A percentile compares a stretch with the other conserved stretches of the same genome.
Conservation (phyloP, 64 coral and sea anemone species). For the Montipora cactus region DNA sequence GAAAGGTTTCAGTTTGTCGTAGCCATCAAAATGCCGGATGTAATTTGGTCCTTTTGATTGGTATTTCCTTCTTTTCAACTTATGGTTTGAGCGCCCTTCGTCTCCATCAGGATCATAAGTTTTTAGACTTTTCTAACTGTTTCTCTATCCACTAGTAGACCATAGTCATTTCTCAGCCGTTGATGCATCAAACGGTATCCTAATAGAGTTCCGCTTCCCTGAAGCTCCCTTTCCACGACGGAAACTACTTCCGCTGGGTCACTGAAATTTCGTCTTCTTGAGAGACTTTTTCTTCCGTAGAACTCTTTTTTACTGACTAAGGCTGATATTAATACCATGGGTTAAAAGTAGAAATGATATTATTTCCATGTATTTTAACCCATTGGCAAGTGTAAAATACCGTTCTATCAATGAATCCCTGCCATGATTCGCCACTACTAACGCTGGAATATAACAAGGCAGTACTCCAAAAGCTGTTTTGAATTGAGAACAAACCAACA, state of each 20-base stretch:
- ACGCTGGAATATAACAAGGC: not conserved
- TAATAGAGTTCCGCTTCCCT: not conserved
- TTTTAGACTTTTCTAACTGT: not conserved
- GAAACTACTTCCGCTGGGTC: not conserved
- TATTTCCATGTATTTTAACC: not conserved
- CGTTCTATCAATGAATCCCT: not conserved
- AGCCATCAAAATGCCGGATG: no score
- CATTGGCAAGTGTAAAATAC: not conserved
- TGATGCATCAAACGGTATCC: not conserved
- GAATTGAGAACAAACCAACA: not conserved
- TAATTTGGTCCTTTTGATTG: no score
- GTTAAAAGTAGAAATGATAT: not conserved
- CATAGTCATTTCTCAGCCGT: not conserved
- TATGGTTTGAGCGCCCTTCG: no score
- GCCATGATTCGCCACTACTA: not conserved
- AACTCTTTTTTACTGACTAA: not conserved
- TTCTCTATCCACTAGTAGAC: not conserved
- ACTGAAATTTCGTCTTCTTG: not conserved
- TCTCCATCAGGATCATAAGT: not conserved
- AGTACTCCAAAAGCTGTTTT: not conserved
- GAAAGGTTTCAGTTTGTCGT: no score
- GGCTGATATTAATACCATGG: not conserved
- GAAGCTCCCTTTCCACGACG: not conserved
- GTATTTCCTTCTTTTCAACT: no score
- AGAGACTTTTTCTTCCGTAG: not conserved